These are phyloP conservation scores for Bos javanicus DNA, from an alignment of 2,113 vertebrate genomes.

Conservation along the genomic window DNA sequence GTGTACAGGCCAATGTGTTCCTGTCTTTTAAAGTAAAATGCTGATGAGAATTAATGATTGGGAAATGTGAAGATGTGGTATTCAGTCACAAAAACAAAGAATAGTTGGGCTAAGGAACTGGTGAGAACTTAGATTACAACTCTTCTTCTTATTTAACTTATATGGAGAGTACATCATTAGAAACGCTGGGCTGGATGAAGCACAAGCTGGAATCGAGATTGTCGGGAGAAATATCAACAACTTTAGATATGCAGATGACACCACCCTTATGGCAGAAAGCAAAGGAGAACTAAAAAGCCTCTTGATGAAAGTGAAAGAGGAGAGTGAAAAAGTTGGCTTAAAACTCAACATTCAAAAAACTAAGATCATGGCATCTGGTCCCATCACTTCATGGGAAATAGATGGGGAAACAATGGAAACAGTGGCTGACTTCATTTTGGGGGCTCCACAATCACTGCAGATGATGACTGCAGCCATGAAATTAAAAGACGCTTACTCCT, in stretches of 20 bases:
- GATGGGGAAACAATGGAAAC: not conserved
- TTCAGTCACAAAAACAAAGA: not conserved
- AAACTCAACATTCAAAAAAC: not conserved
- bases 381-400: not conserved
- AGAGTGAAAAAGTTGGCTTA: not conserved
- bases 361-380: not conserved
- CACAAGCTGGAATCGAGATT: not conserved
- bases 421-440: not conserved
- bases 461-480: not conserved
- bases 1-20: not conserved
- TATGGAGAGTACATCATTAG: not conserved
- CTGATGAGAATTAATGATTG: not conserved
- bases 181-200: not conserved
- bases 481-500: not conserved
- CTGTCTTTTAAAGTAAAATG: not conserved
- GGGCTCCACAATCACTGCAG: not conserved
- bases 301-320: not conserved
- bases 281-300: not conserved
- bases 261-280: not conserved
- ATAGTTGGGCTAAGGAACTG: not conserved
- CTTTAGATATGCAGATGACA: not conserved
- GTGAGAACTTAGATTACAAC: not conserved
- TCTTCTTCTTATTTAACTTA: not conserved
- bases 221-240: not conserved
- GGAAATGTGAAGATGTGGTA: not conserved